Evolutionary conservation across 2,113 vertebrate species (phyloP).

Genomic region (Siniperca knerii): DNA sequence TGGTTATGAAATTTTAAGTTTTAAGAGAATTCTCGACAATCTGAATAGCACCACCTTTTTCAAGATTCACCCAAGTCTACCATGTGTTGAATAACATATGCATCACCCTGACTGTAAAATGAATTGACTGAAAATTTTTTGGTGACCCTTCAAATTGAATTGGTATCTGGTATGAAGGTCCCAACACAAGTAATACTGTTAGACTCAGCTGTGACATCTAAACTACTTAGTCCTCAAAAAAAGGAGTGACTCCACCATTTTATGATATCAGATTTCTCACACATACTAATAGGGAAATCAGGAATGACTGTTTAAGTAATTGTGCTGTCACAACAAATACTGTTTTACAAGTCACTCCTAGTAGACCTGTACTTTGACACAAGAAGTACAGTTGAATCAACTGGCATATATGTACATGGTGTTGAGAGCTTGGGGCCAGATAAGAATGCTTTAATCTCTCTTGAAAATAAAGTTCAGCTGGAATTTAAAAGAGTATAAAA

Average conservation of each 20-base stretch:
- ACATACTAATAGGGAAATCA: neutral
- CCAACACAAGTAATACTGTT: neutral
- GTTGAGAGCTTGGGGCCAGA: conserved; percentile 20
- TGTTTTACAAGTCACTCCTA: neutral
- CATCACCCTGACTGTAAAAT: conserved; percentile 9
- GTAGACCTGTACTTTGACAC: neutral
- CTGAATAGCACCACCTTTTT: conserved; percentile 38
- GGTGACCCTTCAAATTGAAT: neutral
- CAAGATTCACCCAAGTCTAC: neutral
- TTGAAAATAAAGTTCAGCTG: conserved; percentile 6
- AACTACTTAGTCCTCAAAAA: neutral
- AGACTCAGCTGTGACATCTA: neutral
- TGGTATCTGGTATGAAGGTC: neutral
- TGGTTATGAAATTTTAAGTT: conserved; percentile 7
- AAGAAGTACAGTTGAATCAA: neutral
- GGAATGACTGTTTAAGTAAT: conserved; percentile 4
- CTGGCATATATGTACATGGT: conserved; percentile 13
- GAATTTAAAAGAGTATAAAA: conserved; percentile 12
- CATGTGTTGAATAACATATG: neutral
- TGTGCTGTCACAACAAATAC: neutral
- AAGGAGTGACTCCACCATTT: neutral
- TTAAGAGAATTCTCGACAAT: conserved; percentile 52
- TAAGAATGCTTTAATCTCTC: conserved; percentile 33
- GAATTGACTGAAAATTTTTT: neutral
- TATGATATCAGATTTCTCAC: conserved; percentile 7